Base-by-base conservation (phyloP, 2,797 vertebrate species). In the Limosa lapponica region DNA sequence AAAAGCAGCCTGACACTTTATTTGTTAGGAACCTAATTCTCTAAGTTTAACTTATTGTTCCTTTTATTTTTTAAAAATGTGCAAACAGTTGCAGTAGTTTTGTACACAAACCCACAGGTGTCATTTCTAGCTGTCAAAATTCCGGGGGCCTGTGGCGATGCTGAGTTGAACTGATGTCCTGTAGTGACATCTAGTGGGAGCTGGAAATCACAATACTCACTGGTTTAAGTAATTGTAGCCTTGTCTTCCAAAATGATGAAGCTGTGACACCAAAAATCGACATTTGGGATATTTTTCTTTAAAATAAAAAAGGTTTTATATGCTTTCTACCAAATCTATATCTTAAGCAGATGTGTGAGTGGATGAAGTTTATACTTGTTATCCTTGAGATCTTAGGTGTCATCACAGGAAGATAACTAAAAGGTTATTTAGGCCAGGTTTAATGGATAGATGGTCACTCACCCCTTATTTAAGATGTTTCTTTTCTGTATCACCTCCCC, bases 131-230 rank as follows among this genome's bases (percentile, higher is more conserved):
- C 96, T 97, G 95, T 97, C 97, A 96, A 95, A 97, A 97, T 96
- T 95, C 95, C 94, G 66, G 88, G 77, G 78, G 66, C 93, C 93
- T 95, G 95, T 24, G 39, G 91, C 2, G 72, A 82, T 17, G 37
- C 46, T 8, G 39, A 10, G 16, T 73, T 62, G 41, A 98, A 96
- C 39, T 73, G 65, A n/a, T 79, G 87, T 97, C 95, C 98, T 98
- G 86, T 94, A 97, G 95, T 96, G 98, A 97, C 98, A 98, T 93
- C 98, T 98, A 97, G 97, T 88, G 98, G 75, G 78, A 65, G 13
- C 34, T 19, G 36, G 16, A 24, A 65, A 28, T 34, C 58, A 65
- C 22, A 15, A 5, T 2, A 28, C 54, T 90, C 49, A 2, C 46
- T 36, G 32, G 9, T 22, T 28, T 48, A 39, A 54, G 43, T 30